Evolutionary conservation across 2,888 invertebrate genomes (phyloP).

Genomic region (Pristionchus fissidentatus): DNA sequence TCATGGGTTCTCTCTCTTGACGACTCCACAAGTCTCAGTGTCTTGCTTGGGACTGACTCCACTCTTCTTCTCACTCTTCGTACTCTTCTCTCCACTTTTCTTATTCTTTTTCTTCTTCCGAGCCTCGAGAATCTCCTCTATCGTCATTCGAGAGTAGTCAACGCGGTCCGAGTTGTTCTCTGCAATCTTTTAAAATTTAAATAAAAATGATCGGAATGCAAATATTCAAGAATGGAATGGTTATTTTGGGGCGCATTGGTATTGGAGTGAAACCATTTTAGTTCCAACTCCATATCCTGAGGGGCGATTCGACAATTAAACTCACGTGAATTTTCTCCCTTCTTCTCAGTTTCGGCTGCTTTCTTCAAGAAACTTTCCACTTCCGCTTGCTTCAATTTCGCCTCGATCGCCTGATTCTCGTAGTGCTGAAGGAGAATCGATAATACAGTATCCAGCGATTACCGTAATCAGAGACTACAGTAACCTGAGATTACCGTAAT

Average conservation of each 20-base stretch:
- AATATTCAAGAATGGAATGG: no score
- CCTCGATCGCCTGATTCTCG: constrained; percentile 30
- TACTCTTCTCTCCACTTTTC: neutral
- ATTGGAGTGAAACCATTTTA: no score
- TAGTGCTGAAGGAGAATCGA: neutral
- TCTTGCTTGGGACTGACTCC: neutral
- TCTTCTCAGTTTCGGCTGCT: neutral
- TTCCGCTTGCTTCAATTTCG: neutral
- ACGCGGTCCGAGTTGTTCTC: neutral
- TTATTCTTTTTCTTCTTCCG: constrained; percentile 13
- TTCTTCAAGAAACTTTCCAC: constrained; percentile 9
- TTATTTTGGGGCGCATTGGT: no score
- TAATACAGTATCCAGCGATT: neutral
- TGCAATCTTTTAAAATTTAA: no score
- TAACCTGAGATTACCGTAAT: neutral
- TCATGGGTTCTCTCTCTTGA: constrained; percentile 35
- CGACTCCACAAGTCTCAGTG: neutral
- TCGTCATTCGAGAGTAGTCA: constrained; percentile 9
- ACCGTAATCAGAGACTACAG: neutral
- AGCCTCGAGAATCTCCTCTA: neutral
- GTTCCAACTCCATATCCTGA: no score
- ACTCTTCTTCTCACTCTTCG: neutral
- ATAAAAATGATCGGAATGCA: no score
- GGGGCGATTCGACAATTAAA: no score
- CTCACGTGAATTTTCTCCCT: no score